Base-by-base conservation (phyloP, 2,888 invertebrate genomes). In the Tipula helvola region DNA sequence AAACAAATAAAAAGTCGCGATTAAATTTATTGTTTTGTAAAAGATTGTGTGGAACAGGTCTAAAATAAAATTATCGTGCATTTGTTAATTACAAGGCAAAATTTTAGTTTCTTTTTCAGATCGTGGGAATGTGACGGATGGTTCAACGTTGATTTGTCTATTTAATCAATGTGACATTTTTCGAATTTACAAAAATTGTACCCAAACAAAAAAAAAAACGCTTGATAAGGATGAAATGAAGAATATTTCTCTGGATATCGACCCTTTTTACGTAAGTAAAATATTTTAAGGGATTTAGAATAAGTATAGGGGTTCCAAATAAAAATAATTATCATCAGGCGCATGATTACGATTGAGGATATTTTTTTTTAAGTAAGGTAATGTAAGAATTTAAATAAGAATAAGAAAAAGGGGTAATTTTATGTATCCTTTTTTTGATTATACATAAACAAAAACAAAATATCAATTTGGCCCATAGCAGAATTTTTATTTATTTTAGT, bases 341-440 rank as follows among this genome's bases (percentile, higher is more conserved):
- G 71, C 71, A 71, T 71, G 71, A 71, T 71, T 71, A 71, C 71
- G 28, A 71, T 28, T 71, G 71, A 71, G 71, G 71, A 71, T 71
- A 28, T 71, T 71, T 52, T 52, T 52, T 71, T 71, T 71, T 71
- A 71, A 71, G 71, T 71, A 71, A 71, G 71, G 71, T 71, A 71
- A 71, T 71, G 28, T 71, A 71, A 71, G 71, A 71, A 71, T 71
- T 71, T 71, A 52, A 52, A 52, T 52, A 52, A 52, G 71, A 18
- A 71, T 28, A 71, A 71, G 28, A 10, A 28, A 57, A 71, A 71
- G 28, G 71, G 71, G 71, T 71, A 71, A 71, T 71, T 71, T 71
- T 71, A 71, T 71, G 71, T 71, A 71, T 71, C 71, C 71, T 71
- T 71, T 71, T 71, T 71, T 71, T 71, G 71, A 71, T 71, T 71